Evolutionary conservation across 2,888 invertebrate species (phyloP), one percentile per base, ranked within the genome.

Genomic region (Dryococelus australis): DNA sequence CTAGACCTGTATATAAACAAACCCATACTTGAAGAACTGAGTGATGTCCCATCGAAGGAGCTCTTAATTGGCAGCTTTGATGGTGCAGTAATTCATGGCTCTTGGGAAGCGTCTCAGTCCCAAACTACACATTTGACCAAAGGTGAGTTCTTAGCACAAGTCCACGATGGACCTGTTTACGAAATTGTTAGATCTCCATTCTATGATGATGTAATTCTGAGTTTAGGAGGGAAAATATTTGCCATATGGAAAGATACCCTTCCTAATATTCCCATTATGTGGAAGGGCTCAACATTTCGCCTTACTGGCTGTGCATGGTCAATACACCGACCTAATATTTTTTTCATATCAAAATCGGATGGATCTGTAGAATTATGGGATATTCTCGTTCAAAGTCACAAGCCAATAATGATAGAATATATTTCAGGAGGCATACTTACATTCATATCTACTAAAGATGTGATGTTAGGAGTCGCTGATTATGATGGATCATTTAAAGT

Each of bases 331-430:
- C 83, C 83, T 10, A 83, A n/a, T 35, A 83, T 43, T 12, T 83
- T 83, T 43, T 43, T 83, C 26, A 83, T 83, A 28, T 83, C 83
- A 43, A 83, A 43, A 28, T 28, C 43, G 13, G 35, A 83, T 27
- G 83, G 83, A 20, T 83, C 83, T 83, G 43, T 83, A 83, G 83
- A 83, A 28, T 28, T 83, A 24, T 83, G 83, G 83, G 83, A 83
- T 43, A 16, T 83, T 83, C 43, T 83, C 35, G 24, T 35, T 6
- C 83, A 43, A 24, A 35, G 83, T 24, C 35, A 83, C 35, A 83
- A 83, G 35, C 83, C 83, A 13, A 20, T 43, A 83, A 10, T 83
- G 35, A 43, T 24, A 43, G 35, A 83, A 83, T 20, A 13, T 83
- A 83, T 83, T 83, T 83, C 83, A 28, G 83, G 83, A 9, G 43